phyloP scores from a whole-genome alignment of 2,113 vertebrate species.

The Pipa parva region DNA sequence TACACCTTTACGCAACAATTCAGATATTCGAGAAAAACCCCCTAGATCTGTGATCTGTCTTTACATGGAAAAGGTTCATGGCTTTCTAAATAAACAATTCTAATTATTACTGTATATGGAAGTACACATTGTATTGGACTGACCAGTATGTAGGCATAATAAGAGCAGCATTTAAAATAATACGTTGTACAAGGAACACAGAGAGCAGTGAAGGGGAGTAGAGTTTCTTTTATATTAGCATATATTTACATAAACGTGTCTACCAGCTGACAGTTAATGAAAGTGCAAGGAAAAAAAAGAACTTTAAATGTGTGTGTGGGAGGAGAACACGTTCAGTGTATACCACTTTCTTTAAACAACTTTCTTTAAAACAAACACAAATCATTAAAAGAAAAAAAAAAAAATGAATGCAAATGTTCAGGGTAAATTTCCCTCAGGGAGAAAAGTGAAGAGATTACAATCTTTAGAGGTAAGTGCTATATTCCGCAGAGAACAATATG shows the following conservation, averaged over 20 bases:
- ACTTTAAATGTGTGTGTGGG: neutral
- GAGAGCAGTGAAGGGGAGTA: neutral
- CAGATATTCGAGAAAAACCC: too few species aligned
- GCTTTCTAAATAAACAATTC: too few species aligned
- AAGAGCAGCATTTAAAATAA: too few species aligned
- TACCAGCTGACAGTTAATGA: constrained; percentile 22
- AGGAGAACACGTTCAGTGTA: constrained; percentile 12
- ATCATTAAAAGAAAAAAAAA: neutral
- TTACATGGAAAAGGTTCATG: too few species aligned
- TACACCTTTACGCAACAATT: too few species aligned
- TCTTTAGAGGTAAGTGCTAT: neutral
- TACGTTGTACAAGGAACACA: neutral
- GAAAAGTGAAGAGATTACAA: neutral
- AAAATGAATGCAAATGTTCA: neutral
- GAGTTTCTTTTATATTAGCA: neutral
- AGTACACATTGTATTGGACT: too few species aligned
- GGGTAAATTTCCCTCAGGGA: neutral
- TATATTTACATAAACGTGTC: constrained; percentile 35
- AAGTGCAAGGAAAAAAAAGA: constrained; percentile 23
- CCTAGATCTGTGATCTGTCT: too few species aligned
- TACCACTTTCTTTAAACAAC: neutral
- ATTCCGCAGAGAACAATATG: too few species aligned
- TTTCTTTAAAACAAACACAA: constrained; percentile 8
- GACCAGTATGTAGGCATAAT: too few species aligned
- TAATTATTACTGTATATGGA: too few species aligned